Percentiles rank a stretch among this genome's conserved stretches.
phyloP scores from a whole-genome alignment of 1,140 invertebrate species.

The Drosophila aff. region DNA sequence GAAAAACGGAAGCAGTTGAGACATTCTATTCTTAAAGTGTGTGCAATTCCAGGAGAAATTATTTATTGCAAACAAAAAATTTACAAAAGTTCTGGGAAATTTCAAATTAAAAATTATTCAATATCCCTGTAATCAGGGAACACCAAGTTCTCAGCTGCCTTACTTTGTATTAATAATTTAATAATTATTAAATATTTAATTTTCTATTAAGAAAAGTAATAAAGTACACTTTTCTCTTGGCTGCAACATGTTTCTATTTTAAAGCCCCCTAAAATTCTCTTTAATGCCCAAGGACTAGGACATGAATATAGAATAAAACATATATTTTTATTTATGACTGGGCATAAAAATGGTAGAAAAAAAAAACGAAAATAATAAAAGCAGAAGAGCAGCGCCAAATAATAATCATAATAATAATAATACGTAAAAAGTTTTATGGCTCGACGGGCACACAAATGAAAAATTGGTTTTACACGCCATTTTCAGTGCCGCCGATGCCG shows the following conservation, averaged over 20 bases:
- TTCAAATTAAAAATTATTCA: background rate
- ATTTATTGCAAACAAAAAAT: slow-evolving; percentile 3
- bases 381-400: slow-evolving; percentile 5
- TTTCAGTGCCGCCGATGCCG: slow-evolving; percentile 19
- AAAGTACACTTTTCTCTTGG: background rate
- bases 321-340: slow-evolving; percentile 78
- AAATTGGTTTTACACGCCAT: slow-evolving; percentile 79
- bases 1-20: slow-evolving; percentile 17
- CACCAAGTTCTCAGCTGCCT: background rate
- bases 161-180: background rate
- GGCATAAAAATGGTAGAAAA: slow-evolving; percentile 51
- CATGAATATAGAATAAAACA: slow-evolving; percentile 67
- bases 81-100: too few relatives aligned
- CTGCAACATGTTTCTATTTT: slow-evolving; percentile 1
- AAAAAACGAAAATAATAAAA: slow-evolving; percentile 24
- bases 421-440: slow-evolving; percentile 77
- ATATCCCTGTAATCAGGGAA: background rate
- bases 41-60: slow-evolving; percentile 1
- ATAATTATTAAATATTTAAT: too few relatives aligned
- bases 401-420: slow-evolving; percentile 58
- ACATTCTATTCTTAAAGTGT: slow-evolving; percentile 33
- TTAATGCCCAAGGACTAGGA: slow-evolving; percentile 43
- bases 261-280: background rate
- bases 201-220: background rate
- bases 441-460: slow-evolving; percentile 72